phyloP scores from a whole-genome alignment of 2,888 invertebrate species.

The Aleiodes alternator region DNA sequence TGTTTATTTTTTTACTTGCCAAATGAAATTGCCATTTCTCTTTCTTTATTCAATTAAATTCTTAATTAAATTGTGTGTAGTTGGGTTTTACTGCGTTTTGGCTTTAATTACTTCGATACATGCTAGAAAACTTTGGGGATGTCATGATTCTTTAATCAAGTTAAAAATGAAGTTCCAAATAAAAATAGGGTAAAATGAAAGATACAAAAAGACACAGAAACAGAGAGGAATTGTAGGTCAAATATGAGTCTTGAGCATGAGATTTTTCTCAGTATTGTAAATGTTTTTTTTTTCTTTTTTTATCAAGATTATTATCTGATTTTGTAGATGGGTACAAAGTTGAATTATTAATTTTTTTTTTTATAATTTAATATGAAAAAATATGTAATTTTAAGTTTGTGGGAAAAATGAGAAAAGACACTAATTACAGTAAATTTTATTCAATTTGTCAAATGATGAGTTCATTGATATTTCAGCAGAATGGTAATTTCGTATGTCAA shows the following conservation, averaged over 20 bases:
- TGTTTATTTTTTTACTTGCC: too few species aligned
- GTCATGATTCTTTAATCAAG: too few species aligned
- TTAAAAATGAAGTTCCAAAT: too few species aligned
- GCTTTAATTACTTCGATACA: too few species aligned
- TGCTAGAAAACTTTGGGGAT: too few species aligned
- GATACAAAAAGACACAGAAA: too few species aligned
- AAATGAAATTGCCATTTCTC: too few species aligned
- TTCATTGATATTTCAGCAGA: constrained; percentile 7
- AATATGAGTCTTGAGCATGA: background rate
- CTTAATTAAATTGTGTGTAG: too few species aligned
- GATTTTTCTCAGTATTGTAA: constrained; percentile 1
- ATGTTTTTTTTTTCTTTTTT: background rate
- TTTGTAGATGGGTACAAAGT: constrained; percentile 25
- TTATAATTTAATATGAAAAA: background rate
- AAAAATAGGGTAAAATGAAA: too few species aligned
- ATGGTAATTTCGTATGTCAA: background rate
- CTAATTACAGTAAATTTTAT: constrained; percentile 12
- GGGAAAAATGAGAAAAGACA: background rate
- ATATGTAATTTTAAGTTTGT: background rate
- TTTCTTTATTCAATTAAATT: too few species aligned
- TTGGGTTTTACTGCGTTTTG: too few species aligned
- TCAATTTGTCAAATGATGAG: constrained; percentile 15
- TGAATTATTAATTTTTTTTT: background rate
- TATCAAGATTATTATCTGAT: constrained; percentile 29
- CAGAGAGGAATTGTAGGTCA: too few species aligned